Evolutionary conservation across 2,888 invertebrate species (phyloP), one percentile per base, ranked within the genome.

Genomic region (Pachymerium ferrugineum): DNA sequence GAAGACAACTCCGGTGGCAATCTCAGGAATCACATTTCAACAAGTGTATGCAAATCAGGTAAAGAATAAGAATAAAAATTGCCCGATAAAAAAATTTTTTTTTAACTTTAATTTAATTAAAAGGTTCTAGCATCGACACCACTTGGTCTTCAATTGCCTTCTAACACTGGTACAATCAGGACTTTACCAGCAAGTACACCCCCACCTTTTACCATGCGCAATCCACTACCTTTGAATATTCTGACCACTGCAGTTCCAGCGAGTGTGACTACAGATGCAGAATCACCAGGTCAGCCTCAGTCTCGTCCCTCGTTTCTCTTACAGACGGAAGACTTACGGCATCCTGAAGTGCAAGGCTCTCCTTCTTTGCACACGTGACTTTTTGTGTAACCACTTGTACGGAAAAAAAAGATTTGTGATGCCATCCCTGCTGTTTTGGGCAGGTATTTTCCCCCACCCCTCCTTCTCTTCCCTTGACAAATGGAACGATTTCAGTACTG

Each of bases 31-130:
- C 28, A 72, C 72, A 14, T 72, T 72, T 72, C 72, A 72, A 72
- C 72, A 72, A 22, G 72, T 72, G 54, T 72, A 72, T 72, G 72
- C 72, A 30, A 72, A 54, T 54, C 72, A 72, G 72, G 72, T 72
- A 54, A 25, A 16, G n/a, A 69, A 54, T 54, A 54, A 19, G 16
- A 35, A 35, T 35, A 35, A 35, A 12, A 10, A 12, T 35, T 10
- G 38, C 38, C 38, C 12, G 38, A 12, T 35, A 12, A 35, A 12
- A 35, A 35, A 12, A 12, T 35, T 35, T 35, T 10, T n/a, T 35
- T 35, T 35, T 69, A 14, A 69, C 6, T 69, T 10, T 28, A 69
- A 25, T 8, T 22, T 71, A 33, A 19, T 71, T 29, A 70, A 33
- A 16, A 73, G 73, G 67, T 73, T 30, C 30, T 73, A 30, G 67